These are phyloP conservation scores for Malacosoma neustria DNA, from an alignment of 2,888 invertebrate species.

Conservation along the genomic window DNA sequence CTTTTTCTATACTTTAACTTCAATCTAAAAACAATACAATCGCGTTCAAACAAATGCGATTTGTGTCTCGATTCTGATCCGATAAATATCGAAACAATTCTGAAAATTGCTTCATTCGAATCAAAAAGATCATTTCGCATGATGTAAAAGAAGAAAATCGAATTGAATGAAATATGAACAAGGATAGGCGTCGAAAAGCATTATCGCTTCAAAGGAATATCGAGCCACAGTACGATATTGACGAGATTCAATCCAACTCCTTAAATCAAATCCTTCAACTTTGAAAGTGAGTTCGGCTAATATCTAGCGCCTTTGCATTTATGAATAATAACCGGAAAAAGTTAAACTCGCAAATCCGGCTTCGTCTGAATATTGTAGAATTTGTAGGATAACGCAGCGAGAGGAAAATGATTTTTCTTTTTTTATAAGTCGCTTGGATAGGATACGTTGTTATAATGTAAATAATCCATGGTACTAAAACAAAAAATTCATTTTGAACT, in stretches of 20 bases:
- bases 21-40: background rate
- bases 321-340: conserved; percentile 69
- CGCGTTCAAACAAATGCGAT: background rate
- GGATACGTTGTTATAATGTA: background rate
- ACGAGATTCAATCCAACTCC: conserved; percentile 39
- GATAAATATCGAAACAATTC: background rate
- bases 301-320: conserved; percentile 64
- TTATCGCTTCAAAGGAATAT: conserved; percentile 17
- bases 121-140: background rate
- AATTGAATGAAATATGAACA: conserved; percentile 9
- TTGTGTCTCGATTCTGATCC: background rate
- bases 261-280: conserved; percentile 47
- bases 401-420: conserved; percentile 29
- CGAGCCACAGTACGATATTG: conserved; percentile 28
- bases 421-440: conserved; percentile 10
- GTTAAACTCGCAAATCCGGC: conserved; percentile 59
- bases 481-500: background rate
- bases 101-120: background rate
- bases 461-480: background rate
- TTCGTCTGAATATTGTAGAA: conserved; percentile 57
- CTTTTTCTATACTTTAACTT: too few species aligned
- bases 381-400: conserved; percentile 51
- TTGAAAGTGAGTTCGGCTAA: conserved; percentile 52
- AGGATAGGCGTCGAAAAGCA: conserved; percentile 12
- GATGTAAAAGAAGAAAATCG: conserved; percentile 3